A percentile compares a stretch with the other conserved stretches of the same genome.
These are phyloP conservation scores for Elaphurus davidianus DNA, from an alignment of 2,113 vertebrate species.

Conservation along the genomic window DNA sequence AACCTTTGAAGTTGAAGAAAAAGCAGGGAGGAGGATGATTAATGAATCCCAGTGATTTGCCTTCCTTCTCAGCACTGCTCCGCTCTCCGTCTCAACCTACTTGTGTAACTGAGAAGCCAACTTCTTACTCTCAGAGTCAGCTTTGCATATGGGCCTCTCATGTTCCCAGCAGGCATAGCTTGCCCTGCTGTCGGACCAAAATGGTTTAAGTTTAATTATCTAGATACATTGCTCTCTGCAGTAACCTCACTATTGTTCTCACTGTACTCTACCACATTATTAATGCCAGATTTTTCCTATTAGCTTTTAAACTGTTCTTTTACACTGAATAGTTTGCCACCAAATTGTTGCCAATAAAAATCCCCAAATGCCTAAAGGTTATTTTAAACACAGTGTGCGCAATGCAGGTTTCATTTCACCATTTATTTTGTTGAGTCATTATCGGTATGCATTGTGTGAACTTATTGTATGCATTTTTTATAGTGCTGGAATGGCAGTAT, in stretches of 20 bases:
- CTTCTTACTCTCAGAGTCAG: not conserved
- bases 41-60: not conserved
- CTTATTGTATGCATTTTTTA: constrained; percentile 60
- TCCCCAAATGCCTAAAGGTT: constrained; percentile 64
- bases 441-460: constrained; percentile 51
- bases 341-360: constrained; percentile 69
- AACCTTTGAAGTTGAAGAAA: not conserved
- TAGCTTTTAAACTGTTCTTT: constrained; percentile 74
- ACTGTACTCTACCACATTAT: constrained; percentile 73
- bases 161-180: constrained; percentile 64
- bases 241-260: constrained; percentile 68
- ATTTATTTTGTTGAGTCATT: constrained; percentile 72
- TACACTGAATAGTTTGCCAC: constrained; percentile 61
- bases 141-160: constrained; percentile 51
- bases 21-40: not conserved
- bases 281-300: constrained; percentile 74
- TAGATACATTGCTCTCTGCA: constrained; percentile 75
- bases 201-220: constrained; percentile 82
- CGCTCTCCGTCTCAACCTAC: not conserved
- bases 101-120: not conserved
- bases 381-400: constrained; percentile 73
- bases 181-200: constrained; percentile 73
- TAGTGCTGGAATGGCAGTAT: not conserved
- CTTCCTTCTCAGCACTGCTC: not conserved
- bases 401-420: constrained; percentile 65